Evolutionary conservation across 2,797 vertebrate genomes (phyloP).

Genomic region (Lacerta bilineata): DNA sequence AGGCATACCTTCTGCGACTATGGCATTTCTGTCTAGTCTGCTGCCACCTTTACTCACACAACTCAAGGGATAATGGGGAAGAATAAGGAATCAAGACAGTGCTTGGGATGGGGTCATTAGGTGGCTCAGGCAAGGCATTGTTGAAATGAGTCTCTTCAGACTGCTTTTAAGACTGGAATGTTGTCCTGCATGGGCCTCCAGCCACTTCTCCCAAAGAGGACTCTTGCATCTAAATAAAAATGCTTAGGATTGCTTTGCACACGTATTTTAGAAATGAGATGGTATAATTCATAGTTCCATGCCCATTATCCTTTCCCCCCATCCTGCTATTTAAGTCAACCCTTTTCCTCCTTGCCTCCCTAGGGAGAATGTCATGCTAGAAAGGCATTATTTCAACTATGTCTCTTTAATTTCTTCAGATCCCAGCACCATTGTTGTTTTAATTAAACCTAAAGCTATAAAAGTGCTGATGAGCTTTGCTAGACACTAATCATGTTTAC

Average conservation of each 20-base stretch:
- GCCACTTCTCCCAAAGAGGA: no score
- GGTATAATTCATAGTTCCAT: background rate
- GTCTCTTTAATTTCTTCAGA: conserved; percentile 40
- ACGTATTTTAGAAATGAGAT: background rate
- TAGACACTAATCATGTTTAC: conserved; percentile 32
- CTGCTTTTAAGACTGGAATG: no score
- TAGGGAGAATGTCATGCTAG: background rate
- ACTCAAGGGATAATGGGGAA: no score
- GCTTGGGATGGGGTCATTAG: no score
- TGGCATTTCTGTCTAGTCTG: no score
- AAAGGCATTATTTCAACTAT: conserved; percentile 29
- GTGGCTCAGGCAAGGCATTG: no score
- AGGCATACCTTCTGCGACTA: no score
- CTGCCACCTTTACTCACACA: no score
- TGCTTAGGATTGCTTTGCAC: background rate
- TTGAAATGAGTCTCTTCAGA: no score
- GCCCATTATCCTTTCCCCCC: background rate
- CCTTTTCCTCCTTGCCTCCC: conserved; percentile 9
- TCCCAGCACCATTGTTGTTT: conserved; percentile 18
- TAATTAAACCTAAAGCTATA: conserved; percentile 49
- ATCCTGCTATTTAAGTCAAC: background rate
- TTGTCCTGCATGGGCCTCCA: no score
- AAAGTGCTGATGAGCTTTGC: conserved; percentile 31
- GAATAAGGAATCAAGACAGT: no score
- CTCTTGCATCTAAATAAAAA: background rate